A percentile compares a stretch with the other conserved stretches of the same genome.
Conservation (phyloP, 1,140 invertebrate species). For the Saccostrea glomerata region DNA sequence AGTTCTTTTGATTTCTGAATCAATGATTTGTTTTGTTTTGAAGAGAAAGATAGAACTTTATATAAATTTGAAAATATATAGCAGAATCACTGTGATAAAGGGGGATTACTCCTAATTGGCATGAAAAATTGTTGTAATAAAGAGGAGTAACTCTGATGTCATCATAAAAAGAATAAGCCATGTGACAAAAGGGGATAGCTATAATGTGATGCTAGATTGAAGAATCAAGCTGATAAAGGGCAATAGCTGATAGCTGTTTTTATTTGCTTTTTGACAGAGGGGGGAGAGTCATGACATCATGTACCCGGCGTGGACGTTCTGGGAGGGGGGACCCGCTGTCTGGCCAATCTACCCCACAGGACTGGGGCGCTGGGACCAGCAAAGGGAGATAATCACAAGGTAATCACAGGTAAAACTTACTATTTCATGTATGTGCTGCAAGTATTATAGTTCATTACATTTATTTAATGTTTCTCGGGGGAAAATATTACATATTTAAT, state of each 20-base stretch:
- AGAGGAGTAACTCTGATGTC: no score
- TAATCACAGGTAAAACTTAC: slow-evolving; percentile 41
- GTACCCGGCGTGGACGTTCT: slow-evolving; percentile 98
- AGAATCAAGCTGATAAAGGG: no score
- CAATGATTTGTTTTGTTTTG: no score
- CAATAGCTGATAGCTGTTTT: background rate
- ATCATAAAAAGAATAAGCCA: no score
- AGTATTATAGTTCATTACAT: background rate
- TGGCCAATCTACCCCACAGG: slow-evolving; percentile 92
- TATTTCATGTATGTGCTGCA: background rate
- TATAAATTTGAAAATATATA: no score
- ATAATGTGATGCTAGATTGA: no score
- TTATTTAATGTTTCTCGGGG: background rate
- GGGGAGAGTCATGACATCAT: slow-evolving; percentile 92
- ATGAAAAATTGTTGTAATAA: no score
- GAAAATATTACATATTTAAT: background rate
- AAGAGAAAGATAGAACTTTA: no score
- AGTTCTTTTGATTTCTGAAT: no score
- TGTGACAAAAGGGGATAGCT: no score
- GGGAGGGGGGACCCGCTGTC: slow-evolving; percentile 98
- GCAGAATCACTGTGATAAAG: no score
- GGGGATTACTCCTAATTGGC: no score
- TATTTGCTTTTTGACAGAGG: slow-evolving; percentile 3
- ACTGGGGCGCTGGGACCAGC: slow-evolving; percentile 94
- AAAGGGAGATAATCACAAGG: slow-evolving; percentile 86